A percentile compares a stretch with the other conserved stretches of the same genome.
These are phyloP conservation scores for Pteropus rufus DNA, from an alignment of 2,797 vertebrate species.

Conservation along the genomic window DNA sequence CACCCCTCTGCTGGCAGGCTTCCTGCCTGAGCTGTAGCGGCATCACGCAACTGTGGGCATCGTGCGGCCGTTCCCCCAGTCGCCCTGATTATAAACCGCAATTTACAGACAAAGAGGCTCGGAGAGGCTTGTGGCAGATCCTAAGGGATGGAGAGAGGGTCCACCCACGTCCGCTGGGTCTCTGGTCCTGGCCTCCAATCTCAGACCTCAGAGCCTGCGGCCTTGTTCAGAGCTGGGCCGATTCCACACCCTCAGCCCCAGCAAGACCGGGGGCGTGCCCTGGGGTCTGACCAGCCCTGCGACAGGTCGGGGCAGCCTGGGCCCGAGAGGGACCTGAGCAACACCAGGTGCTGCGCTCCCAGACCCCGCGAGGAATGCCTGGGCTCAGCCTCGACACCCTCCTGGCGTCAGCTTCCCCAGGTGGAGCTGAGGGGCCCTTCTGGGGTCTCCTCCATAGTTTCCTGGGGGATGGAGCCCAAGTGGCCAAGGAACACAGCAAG, in stretches of 20 bases:
- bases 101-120: background rate
- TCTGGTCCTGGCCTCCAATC: rapidly evolving
- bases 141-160: background rate
- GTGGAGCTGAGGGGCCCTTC: background rate
- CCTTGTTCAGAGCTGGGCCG: background rate
- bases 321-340: background rate
- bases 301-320: background rate
- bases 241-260: background rate
- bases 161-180: background rate
- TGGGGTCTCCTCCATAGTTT: background rate
- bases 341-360: no score
- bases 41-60: no score
- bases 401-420: background rate
- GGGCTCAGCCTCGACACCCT: rapidly evolving
- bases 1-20: background rate
- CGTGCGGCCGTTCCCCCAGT: no score
- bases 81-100: background rate
- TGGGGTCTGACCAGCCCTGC: background rate
- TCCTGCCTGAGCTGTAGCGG: background rate
- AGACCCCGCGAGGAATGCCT: background rate
- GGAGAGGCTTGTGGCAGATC: no score
- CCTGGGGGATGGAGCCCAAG: background rate
- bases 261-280: background rate
- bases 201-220: background rate
- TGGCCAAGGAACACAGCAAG: background rate